These are phyloP conservation scores for Leguminivora glycinivorella DNA, from an alignment of 1,140 invertebrate genomes.

Conservation along the genomic window DNA sequence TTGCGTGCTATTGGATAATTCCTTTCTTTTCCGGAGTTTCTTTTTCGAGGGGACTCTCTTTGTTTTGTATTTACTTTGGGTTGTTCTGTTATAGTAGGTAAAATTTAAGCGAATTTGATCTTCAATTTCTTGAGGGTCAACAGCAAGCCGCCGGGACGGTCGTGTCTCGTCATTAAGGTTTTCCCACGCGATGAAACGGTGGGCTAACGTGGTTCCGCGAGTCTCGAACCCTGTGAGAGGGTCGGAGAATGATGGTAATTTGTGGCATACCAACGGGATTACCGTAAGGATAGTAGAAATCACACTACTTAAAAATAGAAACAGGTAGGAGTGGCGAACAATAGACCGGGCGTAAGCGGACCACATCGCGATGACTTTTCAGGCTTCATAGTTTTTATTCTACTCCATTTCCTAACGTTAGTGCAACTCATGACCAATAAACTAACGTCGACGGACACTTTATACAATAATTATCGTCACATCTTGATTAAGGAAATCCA, in stretches of 20 bases:
- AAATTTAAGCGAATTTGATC: conserved; percentile 77
- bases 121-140: conserved; percentile 85
- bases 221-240: conserved; percentile 93
- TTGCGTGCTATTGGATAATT: conserved; percentile 53
- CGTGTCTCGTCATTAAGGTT: conserved; percentile 89
- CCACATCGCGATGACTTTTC: conserved; percentile 68
- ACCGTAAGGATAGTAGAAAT: conserved; percentile 85
- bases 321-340: conserved; percentile 86
- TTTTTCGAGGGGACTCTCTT: conserved; percentile 64
- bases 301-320: conserved; percentile 84
- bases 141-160: conserved; percentile 83
- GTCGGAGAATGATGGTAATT: conserved; percentile 88
- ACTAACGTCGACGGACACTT: conserved; percentile 29
- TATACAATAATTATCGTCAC: conserved; percentile 35
- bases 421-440: conserved; percentile 41
- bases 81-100: conserved; percentile 65
- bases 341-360: conserved; percentile 82
- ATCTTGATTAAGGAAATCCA: conserved; percentile 35
- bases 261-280: conserved; percentile 84
- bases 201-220: conserved; percentile 89
- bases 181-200: conserved; percentile 89
- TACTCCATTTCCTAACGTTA: conserved; percentile 51
- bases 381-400: conserved; percentile 58
- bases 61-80: conserved; percentile 65
- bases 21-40: conserved; percentile 68